phyloP scores from a whole-genome alignment of 2,888 invertebrate genomes.

The Pasiphila rectangulata region DNA sequence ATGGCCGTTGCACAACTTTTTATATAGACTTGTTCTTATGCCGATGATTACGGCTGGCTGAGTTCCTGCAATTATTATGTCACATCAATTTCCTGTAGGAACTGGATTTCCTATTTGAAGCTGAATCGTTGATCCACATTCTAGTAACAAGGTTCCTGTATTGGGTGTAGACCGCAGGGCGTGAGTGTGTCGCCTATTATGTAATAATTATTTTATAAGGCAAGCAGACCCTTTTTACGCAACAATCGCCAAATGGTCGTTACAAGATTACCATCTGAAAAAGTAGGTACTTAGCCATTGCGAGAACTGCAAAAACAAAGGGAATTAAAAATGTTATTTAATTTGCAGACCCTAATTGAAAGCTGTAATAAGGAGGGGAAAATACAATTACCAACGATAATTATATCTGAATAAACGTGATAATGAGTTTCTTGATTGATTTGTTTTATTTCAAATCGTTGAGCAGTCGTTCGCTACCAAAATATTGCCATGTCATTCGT shows the following conservation, averaged over 20 bases:
- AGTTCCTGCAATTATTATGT: constrained; percentile 40
- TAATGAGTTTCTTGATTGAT: too few species aligned
- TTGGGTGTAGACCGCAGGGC: constrained; percentile 4
- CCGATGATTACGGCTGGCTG: constrained; percentile 31
- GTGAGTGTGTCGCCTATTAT: neutral
- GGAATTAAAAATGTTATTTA: too few species aligned
- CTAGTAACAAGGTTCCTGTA: constrained; percentile 19
- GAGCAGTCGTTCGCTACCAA: constrained; percentile 18
- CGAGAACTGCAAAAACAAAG: neutral
- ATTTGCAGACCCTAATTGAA: too few species aligned
- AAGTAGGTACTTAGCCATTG: neutral
- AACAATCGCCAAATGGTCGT: too few species aligned
- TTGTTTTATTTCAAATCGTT: constrained; percentile 3
- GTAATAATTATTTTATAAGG: neutral
- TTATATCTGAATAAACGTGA: too few species aligned
- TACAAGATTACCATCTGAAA: neutral
- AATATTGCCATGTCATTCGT: constrained; percentile 32
- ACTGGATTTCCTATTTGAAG: constrained; percentile 29
- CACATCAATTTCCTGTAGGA: constrained; percentile 34
- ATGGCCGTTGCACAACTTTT: constrained; percentile 41
- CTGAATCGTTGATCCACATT: constrained; percentile 20
- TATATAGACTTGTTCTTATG: constrained; percentile 32
- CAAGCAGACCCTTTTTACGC: too few species aligned
- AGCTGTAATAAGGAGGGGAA: too few species aligned
- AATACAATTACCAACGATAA: too few species aligned